Conservation (phyloP, 2,797 vertebrate species). For the Bovichtus variegatus region DNA sequence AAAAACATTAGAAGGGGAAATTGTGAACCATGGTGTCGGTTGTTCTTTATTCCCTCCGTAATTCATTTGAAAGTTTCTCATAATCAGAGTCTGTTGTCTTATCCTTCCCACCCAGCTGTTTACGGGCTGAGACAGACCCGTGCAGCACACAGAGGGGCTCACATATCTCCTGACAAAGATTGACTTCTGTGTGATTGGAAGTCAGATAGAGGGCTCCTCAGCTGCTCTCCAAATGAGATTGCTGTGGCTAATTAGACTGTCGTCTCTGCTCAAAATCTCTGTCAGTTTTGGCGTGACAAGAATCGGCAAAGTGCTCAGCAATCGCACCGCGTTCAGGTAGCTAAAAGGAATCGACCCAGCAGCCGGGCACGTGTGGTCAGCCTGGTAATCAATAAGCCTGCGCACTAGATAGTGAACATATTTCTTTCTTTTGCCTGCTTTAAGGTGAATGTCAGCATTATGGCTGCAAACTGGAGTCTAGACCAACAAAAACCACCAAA, state of each 20-base stretch:
- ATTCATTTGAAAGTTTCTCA: background rate
- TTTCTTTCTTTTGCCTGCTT: too few relatives aligned
- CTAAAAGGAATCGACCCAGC: conserved; percentile 24
- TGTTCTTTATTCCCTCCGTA: background rate
- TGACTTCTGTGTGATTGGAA: conserved; percentile 16
- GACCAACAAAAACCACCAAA: background rate
- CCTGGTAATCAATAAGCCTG: too few relatives aligned
- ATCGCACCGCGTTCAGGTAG: conserved; percentile 24
- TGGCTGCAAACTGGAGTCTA: background rate
- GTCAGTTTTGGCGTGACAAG: conserved; percentile 48
- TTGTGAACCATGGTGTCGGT: background rate
- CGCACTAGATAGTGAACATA: too few relatives aligned
- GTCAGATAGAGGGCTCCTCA: conserved; percentile 24
- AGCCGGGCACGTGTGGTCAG: conserved; percentile 12
- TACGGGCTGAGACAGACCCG: conserved; percentile 3
- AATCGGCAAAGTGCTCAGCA: conserved; percentile 37
- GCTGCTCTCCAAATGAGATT: conserved; percentile 32
- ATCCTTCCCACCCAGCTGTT: background rate
- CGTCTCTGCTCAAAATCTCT: conserved; percentile 36
- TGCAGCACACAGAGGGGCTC: background rate
- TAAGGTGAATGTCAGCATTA: too few relatives aligned
- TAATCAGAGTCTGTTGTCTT: conserved; percentile 6
- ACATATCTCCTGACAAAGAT: conserved; percentile 4
- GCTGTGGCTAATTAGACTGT: conserved; percentile 64
- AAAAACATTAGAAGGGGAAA: background rate